Conservation (phyloP, 1,140 invertebrate species). For the Drosophila orosa region DNA sequence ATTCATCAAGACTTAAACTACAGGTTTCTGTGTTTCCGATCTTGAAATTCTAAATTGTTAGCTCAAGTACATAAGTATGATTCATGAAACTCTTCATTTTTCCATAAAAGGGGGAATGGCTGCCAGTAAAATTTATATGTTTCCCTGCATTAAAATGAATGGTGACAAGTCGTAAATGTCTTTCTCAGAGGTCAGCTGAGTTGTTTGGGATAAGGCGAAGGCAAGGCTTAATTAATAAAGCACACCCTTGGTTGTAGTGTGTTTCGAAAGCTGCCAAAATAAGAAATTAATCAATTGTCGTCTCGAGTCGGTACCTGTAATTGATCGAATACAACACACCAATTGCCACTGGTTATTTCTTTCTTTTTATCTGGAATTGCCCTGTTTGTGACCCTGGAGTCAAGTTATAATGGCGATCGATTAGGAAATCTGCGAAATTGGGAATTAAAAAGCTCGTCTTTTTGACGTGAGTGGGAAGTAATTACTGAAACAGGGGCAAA, state of each 20-base stretch:
- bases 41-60: slow-evolving; percentile 1
- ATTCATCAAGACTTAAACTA: slow-evolving; percentile 24
- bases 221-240: slow-evolving; percentile 16
- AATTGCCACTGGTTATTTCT: slow-evolving; percentile 32
- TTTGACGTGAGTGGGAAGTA: slow-evolving; percentile 52
- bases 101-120: slow-evolving; percentile 26
- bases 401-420: slow-evolving; percentile 20
- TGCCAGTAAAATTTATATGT: slow-evolving; percentile 13
- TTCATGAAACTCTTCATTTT: slow-evolving; percentile 2
- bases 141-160: slow-evolving; percentile 32
- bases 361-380: slow-evolving; percentile 6
- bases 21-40: not conserved
- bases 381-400: slow-evolving; percentile 30
- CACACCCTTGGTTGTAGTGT: slow-evolving; percentile 7
- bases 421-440: slow-evolving; percentile 41
- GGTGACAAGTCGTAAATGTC: slow-evolving; percentile 38
- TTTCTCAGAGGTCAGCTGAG: slow-evolving; percentile 43
- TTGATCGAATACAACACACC: slow-evolving; percentile 31
- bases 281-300: slow-evolving; percentile 1
- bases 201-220: slow-evolving; percentile 18
- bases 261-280: not conserved
- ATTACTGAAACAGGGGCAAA: slow-evolving; percentile 39
- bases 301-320: slow-evolving; percentile 15
- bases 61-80: slow-evolving; percentile 7
- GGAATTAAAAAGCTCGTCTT: slow-evolving; percentile 24